Conservation (phyloP, 2,797 vertebrate species). For the Enteromius anoplus region DNA sequence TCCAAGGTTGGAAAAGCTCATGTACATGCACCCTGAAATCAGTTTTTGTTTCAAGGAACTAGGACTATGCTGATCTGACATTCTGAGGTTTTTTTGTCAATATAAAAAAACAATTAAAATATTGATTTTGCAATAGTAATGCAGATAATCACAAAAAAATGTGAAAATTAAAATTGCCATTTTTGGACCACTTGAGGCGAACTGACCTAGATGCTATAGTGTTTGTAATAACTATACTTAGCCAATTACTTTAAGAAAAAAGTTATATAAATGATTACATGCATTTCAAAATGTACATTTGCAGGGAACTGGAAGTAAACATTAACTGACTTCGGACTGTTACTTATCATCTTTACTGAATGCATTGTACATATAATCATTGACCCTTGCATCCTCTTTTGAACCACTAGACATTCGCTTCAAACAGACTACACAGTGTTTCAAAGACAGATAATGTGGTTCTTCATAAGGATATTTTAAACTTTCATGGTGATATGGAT, state of each 20-base stretch:
- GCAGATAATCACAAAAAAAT: background rate
- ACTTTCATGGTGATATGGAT: constrained; percentile 57
- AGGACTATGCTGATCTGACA: background rate
- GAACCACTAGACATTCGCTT: constrained; percentile 50
- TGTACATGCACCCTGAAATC: background rate
- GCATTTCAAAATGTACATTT: background rate
- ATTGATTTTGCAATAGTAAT: background rate
- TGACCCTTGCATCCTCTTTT: constrained; percentile 23
- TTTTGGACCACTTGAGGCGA: background rate
- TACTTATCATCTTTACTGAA: background rate
- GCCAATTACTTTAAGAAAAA: background rate
- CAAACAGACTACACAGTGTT: constrained; percentile 55
- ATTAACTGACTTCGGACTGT: background rate
- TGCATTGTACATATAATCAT: background rate
- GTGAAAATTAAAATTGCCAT: background rate
- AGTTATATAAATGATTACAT: background rate
- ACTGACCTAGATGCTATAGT: background rate
- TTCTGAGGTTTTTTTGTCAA: background rate
- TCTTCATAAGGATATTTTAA: constrained; percentile 49
- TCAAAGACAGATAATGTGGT: constrained; percentile 58
- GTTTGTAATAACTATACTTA: background rate
- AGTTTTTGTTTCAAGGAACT: background rate
- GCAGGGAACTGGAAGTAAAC: background rate
- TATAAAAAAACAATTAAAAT: background rate
- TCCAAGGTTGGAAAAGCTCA: too few relatives aligned